Evolutionary conservation across 2,113 vertebrate species (phyloP).

Genomic region (Crotalus viridis): DNA sequence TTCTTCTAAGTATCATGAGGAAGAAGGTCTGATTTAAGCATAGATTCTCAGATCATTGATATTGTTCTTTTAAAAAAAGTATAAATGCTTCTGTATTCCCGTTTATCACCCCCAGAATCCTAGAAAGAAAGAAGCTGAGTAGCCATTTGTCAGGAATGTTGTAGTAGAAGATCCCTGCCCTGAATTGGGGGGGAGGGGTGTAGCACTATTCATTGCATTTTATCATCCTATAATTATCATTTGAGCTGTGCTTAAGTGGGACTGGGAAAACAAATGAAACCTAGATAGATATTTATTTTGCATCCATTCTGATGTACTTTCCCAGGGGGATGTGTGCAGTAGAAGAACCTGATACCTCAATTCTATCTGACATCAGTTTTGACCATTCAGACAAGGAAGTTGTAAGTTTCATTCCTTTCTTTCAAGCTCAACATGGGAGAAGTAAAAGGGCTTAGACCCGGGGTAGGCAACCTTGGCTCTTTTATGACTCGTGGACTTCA

Average conservation of each 20-base stretch:
- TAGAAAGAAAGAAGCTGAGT: neutral
- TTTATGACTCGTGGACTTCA: no score
- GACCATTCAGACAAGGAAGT: conserved; percentile 9
- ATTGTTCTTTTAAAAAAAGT: neutral
- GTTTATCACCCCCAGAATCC: neutral
- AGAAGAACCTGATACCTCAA: conserved; percentile 2
- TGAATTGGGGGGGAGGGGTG: neutral
- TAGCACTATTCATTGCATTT: neutral
- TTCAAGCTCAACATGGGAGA: neutral
- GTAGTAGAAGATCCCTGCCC: neutral
- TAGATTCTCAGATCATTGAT: neutral
- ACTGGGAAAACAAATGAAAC: neutral
- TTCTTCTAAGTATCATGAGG: neutral
- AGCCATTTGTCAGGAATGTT: neutral
- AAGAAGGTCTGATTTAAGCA: neutral
- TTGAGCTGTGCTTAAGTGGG: neutral
- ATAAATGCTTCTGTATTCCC: neutral
- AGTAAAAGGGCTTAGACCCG: neutral
- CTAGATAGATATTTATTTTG: neutral
- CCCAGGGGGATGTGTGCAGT: neutral
- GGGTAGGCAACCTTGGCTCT: no score
- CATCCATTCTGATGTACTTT: neutral
- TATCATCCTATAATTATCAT: neutral
- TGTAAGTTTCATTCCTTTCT: neutral
- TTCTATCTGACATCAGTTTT: conserved; percentile 25